Percentiles rank a stretch among this genome's conserved stretches.
Evolutionary conservation across 2,888 invertebrate species (phyloP).

Genomic region (Drosophila neonasuta): DNA sequence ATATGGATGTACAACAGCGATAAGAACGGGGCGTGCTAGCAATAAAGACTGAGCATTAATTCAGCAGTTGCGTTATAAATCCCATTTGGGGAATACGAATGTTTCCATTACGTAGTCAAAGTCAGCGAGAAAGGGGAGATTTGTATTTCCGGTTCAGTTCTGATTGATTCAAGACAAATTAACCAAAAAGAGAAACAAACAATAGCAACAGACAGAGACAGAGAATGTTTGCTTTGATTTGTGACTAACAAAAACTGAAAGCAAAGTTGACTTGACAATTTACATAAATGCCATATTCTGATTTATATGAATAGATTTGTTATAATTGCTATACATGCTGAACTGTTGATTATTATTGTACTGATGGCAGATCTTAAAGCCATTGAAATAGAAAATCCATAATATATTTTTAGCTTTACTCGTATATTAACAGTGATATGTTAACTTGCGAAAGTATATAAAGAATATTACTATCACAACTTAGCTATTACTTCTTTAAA

Average conservation of each 20-base stretch:
- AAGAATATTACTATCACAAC: too few relatives aligned
- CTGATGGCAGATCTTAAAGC: not conserved
- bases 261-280: slow-evolving; percentile 25
- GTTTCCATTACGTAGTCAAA: slow-evolving; percentile 12
- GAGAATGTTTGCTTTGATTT: slow-evolving; percentile 34
- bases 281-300: slow-evolving; percentile 20
- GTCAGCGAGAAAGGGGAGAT: not conserved
- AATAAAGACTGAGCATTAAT: slow-evolving; percentile 44
- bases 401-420: not conserved
- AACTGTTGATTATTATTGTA: slow-evolving; percentile 3
- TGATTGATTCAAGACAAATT: slow-evolving; percentile 43
- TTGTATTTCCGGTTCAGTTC: slow-evolving; percentile 35
- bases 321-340: slow-evolving; percentile 3
- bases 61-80: slow-evolving; percentile 32
- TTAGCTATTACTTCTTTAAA: too few relatives aligned
- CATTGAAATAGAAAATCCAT: not conserved
- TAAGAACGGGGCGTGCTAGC: slow-evolving; percentile 22
- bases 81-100: slow-evolving; percentile 38
- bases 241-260: slow-evolving; percentile 23
- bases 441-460: too few relatives aligned
- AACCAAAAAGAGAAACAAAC: slow-evolving; percentile 13
- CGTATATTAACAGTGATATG: too few relatives aligned
- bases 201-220: slow-evolving; percentile 1
- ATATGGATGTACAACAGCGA: slow-evolving; percentile 17
- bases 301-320: slow-evolving; percentile 20